Percentiles rank a stretch among this genome's conserved stretches.
phyloP scores from a whole-genome alignment of 2,797 vertebrate species.

The Chelmon rostratus region DNA sequence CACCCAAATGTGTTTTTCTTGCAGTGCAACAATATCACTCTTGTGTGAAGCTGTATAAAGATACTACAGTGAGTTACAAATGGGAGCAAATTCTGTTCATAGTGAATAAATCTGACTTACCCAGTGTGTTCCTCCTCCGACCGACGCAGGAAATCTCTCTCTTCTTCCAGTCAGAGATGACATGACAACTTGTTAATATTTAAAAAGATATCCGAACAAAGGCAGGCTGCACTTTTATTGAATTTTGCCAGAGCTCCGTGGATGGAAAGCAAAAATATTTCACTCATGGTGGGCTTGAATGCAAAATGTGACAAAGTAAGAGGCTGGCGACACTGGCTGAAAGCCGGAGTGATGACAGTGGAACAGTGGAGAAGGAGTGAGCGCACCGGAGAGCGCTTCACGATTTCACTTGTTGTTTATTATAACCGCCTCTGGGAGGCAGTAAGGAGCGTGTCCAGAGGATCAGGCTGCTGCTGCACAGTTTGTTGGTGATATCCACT shows the following conservation, averaged over 20 bases:
- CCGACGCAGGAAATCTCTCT: constrained; percentile 83
- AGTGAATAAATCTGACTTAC: constrained; percentile 82
- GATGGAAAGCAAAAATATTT: not conserved
- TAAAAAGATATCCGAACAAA: constrained; percentile 80
- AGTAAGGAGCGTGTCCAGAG: constrained; percentile 38
- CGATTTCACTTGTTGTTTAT: constrained; percentile 25
- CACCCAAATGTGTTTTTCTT: constrained; percentile 65
- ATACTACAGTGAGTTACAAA: not conserved
- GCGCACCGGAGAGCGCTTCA: constrained; percentile 55
- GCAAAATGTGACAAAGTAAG: not conserved
- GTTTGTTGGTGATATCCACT: not conserved
- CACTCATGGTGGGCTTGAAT: constrained; percentile 27
- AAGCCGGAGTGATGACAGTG: constrained; percentile 35
- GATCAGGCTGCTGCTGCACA: constrained; percentile 1
- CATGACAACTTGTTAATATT: constrained; percentile 87
- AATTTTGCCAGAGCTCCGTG: constrained; percentile 19
- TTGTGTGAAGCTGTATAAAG: not conserved
- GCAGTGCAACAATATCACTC: constrained; percentile 35
- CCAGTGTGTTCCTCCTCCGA: constrained; percentile 86
- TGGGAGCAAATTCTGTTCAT: not conserved
- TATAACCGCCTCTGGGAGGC: constrained; percentile 63
- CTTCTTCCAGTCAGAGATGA: constrained; percentile 92
- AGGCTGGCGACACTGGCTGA: constrained; percentile 19
- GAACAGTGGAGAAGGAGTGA: constrained; percentile 47
- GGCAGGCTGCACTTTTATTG: constrained; percentile 54